Evolutionary conservation across 2,797 vertebrate species (phyloP), one percentile per base, ranked within the genome.

Genomic region (Sebastes hopkinsi): DNA sequence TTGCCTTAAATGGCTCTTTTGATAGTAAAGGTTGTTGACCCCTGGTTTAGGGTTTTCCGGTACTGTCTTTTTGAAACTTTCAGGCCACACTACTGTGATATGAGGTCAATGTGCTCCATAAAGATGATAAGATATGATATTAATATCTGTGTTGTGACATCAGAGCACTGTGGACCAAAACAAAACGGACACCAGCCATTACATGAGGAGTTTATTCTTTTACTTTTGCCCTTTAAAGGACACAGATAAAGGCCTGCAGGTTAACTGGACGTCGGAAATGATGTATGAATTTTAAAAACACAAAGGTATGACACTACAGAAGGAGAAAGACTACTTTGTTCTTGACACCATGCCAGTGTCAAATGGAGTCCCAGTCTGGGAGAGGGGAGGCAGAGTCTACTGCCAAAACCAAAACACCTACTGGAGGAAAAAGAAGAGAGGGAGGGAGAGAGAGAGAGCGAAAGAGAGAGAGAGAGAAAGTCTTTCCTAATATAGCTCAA

Each of bases 401-500:
- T 77, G 86, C 84, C 87, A 85, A 85, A 90, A 81, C 73, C 86
- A 68, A 89, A 86, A 84, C 86, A 89, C 67, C 64, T 79, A 77
- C 25, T 66, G 75, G 36, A 81, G 82, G 58, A 75, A 66, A 34
- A 72, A 58, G 64, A 64, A 27, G 61, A 69, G 79, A 64, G 69
- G 5, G 60, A 59, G 72, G 64, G 58, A 50, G 67, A 30, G 30
- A 69, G 68, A 4, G 64, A 30, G 36, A 12, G 54, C 54, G 70
- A 27, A 58, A 25, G 54, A 54, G 64, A 62, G 69, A 67, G 70
- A 65, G 55, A 61, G 58, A 27, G 74, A 27, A 82, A 80, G 52
- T 67, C 74, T 93, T 86, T 87, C 93, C 93, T 91, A 92, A 94
- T 91, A 94, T 92, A 94, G 92, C 85, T 89, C 29, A 83, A 66